Evolutionary conservation across 2,113 vertebrate genomes (phyloP).

Genomic region (Gobio gobio): DNA sequence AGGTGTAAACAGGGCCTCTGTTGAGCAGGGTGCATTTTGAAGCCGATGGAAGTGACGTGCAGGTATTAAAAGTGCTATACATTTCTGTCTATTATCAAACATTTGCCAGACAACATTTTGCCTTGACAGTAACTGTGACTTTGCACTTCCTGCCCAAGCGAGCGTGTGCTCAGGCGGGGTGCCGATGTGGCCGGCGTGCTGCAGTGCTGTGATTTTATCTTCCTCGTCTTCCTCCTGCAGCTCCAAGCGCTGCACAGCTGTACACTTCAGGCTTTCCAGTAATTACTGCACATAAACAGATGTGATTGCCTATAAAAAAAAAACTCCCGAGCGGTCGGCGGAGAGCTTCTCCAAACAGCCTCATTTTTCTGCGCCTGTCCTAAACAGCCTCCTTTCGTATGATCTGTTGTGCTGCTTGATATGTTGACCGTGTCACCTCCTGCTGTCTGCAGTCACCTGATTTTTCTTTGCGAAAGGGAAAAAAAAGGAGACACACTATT

Average conservation of each 20-base stretch:
- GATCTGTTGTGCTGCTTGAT: conserved; percentile 32
- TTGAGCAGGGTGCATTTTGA: too few relatives aligned
- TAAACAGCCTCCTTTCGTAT: not conserved
- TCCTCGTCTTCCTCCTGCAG: conserved; percentile 4
- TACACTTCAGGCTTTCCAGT: conserved; percentile 55
- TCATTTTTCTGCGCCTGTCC: conserved; percentile 1
- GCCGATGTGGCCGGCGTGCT: conserved; percentile 15
- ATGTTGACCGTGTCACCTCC: conserved; percentile 21
- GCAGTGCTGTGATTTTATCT: conserved; percentile 42
- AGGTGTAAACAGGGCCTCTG: too few relatives aligned
- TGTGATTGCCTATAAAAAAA: conserved; percentile 49
- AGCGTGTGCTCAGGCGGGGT: conserved; percentile 17
- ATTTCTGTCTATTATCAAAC: not conserved
- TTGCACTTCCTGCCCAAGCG: conserved; percentile 4
- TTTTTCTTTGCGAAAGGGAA: conserved; percentile 41
- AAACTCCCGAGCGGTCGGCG: conserved; percentile 1
- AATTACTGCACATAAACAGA: conserved; percentile 59
- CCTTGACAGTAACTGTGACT: not conserved
- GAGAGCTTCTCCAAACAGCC: conserved; percentile 20
- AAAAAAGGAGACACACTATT: not conserved
- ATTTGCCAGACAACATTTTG: not conserved
- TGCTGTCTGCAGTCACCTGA: conserved; percentile 27
- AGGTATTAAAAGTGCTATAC: not conserved
- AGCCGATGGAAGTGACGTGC: too few relatives aligned
- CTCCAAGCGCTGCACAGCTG: conserved; percentile 50